phyloP scores from a whole-genome alignment of 2,113 vertebrate species.

The Prochilodus magdalenae region DNA sequence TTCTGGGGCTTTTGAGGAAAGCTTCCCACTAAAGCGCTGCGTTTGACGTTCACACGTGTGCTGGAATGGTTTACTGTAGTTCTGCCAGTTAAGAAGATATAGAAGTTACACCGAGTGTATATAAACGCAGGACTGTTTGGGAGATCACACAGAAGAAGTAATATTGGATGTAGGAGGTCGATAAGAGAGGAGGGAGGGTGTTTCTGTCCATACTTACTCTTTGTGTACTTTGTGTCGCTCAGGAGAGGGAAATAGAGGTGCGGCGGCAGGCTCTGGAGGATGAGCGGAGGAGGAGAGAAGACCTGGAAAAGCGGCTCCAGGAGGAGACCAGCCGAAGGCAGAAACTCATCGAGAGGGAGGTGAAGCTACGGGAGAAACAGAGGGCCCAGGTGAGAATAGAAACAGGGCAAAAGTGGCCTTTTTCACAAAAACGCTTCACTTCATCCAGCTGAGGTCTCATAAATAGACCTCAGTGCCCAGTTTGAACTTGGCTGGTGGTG shows the following conservation, averaged over 20 bases:
- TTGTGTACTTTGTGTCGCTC: conserved; percentile 18
- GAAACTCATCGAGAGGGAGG: conserved; percentile 94
- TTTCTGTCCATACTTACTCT: background rate
- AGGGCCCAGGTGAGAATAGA: conserved; percentile 84
- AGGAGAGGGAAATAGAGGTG: conserved; percentile 96
- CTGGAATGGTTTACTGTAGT: background rate
- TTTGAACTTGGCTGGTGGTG: too few species aligned
- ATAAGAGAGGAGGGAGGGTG: too few species aligned
- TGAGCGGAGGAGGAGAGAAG: conserved; percentile 88
- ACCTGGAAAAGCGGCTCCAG: conserved; percentile 90
- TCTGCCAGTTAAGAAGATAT: background rate
- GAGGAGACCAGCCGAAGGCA: conserved; percentile 94
- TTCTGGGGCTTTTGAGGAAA: conserved; percentile 1
- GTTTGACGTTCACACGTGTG: background rate
- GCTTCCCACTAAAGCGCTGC: background rate
- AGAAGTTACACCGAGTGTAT: background rate
- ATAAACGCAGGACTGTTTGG: background rate
- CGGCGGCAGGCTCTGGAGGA: conserved; percentile 91
- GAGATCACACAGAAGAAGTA: too few species aligned
- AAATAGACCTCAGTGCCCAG: too few species aligned
- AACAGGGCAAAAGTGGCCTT: too few species aligned
- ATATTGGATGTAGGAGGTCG: too few species aligned
- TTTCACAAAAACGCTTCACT: too few species aligned
- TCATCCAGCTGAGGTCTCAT: too few species aligned
- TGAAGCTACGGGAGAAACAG: conserved; percentile 95